Percentiles rank a stretch among this genome's conserved stretches.
phyloP scores from a whole-genome alignment of 1,140 invertebrate species.

The Plutomurus gul region DNA sequence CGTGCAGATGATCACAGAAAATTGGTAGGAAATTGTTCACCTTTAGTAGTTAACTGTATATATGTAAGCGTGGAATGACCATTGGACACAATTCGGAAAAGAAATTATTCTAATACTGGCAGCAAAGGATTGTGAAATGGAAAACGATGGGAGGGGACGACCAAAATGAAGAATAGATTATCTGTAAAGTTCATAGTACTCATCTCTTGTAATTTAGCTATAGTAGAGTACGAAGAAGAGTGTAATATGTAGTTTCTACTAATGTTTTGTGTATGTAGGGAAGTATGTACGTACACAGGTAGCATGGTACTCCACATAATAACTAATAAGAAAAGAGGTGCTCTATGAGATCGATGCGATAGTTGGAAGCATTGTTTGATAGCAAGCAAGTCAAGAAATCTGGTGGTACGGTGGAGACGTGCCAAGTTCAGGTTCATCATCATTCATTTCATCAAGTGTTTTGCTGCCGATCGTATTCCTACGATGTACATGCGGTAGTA shows the following conservation, averaged over 20 bases:
- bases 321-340: neutral
- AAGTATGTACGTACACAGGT: neutral
- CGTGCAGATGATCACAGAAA: no score
- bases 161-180: neutral
- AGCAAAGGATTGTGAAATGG: neutral
- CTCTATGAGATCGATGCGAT: neutral
- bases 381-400: neutral
- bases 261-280: neutral
- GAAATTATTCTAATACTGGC: neutral
- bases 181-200: neutral
- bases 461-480: no score
- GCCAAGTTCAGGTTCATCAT: conserved; percentile 26
- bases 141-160: neutral
- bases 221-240: neutral
- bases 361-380: neutral
- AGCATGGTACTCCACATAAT: no score
- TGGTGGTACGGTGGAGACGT: neutral
- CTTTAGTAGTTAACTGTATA: no score
- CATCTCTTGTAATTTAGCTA: no score
- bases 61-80: no score
- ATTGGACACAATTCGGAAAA: neutral
- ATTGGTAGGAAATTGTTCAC: no score
- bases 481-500: no score
- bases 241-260: neutral
- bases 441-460: neutral